These are phyloP conservation scores for Keiferia lycopersicella DNA, from an alignment of 2,888 invertebrate species.

Conservation along the genomic window DNA sequence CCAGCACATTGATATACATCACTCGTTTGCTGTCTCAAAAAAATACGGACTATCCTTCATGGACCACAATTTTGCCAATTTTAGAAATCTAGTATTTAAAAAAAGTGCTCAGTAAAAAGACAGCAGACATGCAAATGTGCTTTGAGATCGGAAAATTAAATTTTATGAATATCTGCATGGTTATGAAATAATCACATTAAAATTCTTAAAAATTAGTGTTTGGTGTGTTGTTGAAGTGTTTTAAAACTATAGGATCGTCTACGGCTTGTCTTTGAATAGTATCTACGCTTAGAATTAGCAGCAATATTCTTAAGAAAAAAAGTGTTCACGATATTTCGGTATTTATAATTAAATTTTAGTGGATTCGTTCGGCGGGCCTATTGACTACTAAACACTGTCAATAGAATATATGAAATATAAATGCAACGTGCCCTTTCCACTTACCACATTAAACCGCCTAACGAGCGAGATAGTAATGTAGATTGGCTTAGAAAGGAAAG, in stretches of 20 bases:
- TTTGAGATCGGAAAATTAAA: constrained; percentile 37
- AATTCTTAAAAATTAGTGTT: constrained; percentile 51
- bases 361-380: background rate
- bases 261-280: constrained; percentile 53
- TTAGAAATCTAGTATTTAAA: constrained; percentile 48
- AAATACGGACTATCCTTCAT: constrained; percentile 49
- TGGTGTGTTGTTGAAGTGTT: constrained; percentile 55
- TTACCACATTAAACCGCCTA: background rate
- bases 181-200: constrained; percentile 39
- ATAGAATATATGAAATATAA: background rate
- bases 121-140: constrained; percentile 42
- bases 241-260: constrained; percentile 47
- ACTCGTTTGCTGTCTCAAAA: constrained; percentile 37
- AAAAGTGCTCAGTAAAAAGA: constrained; percentile 41
- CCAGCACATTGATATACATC: constrained; percentile 32
- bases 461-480: constrained; percentile 27
- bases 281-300: constrained; percentile 61
- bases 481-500: constrained; percentile 36
- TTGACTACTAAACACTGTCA: background rate
- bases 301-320: constrained; percentile 55
- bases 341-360: constrained; percentile 28
- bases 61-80: constrained; percentile 70
- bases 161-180: constrained; percentile 30
- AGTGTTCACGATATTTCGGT: constrained; percentile 55
- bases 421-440: background rate